A percentile compares a stretch with the other conserved stretches of the same genome.
These are phyloP conservation scores for Cheilosia variabilis DNA, from an alignment of 2,888 invertebrate genomes.

Conservation along the genomic window DNA sequence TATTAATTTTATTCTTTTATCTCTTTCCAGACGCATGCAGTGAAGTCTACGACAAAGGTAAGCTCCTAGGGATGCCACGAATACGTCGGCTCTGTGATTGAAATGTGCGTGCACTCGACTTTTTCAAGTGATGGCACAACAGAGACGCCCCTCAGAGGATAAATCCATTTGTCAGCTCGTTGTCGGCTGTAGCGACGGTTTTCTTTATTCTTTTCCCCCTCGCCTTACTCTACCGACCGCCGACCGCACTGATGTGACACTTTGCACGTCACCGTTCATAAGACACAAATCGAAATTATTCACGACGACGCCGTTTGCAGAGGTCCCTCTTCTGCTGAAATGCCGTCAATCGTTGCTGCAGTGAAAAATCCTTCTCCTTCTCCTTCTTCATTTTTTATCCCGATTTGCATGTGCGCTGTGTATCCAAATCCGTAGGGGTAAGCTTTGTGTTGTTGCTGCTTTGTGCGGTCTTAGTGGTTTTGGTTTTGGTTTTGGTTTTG, in stretches of 20 bases:
- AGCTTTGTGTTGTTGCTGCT: slow-evolving; percentile 20
- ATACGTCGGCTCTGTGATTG: slow-evolving; percentile 12
- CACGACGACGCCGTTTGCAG: slow-evolving; percentile 2
- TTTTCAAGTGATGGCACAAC: slow-evolving; percentile 41
- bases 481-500: not conserved
- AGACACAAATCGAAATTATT: slow-evolving; percentile 51
- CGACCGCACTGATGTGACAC: slow-evolving; percentile 41
- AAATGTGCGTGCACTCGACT: slow-evolving; percentile 52
- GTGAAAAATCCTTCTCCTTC: slow-evolving; percentile 37
- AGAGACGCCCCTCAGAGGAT: slow-evolving; percentile 22
- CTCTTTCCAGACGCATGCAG: slow-evolving; percentile 35
- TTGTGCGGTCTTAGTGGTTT: slow-evolving; percentile 63
- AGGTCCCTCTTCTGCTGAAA: not conserved
- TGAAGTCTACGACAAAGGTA: slow-evolving; percentile 47
- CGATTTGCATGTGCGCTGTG: slow-evolving; percentile 9
- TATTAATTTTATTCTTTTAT: slow-evolving; percentile 21
- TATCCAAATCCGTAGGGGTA: slow-evolving; percentile 39
- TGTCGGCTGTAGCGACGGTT: slow-evolving; percentile 24
- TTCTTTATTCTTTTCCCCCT: slow-evolving; percentile 10
- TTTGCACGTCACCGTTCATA: slow-evolving; percentile 41
- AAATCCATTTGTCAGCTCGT: slow-evolving; percentile 42
- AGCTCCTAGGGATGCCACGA: not conserved
- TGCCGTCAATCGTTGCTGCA: slow-evolving; percentile 29
- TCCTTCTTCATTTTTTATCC: slow-evolving; percentile 21
- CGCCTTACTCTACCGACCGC: slow-evolving; percentile 15